Evolutionary conservation across 2,113 vertebrate species (phyloP), one percentile per base, ranked within the genome.

Genomic region (Tetrax tetrax): DNA sequence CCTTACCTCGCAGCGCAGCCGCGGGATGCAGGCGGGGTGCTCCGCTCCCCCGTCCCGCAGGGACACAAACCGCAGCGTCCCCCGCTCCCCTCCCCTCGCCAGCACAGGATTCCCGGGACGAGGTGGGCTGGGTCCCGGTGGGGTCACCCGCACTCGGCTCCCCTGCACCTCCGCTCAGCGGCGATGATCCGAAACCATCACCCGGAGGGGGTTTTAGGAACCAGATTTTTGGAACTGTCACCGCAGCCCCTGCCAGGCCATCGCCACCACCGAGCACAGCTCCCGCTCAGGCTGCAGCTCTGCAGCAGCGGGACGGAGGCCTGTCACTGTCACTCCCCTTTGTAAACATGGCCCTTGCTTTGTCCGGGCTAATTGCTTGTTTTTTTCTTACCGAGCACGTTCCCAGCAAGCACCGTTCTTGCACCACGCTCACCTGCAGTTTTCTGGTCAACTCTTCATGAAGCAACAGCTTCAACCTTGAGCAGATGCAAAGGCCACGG

Each of bases 381-480:
- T 2, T 33, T 33, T 48, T 83, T n/a, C 63, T 28, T 24, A 63
- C 2, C 1, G 5, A 79, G 27, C 33, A 22, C 22, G 0, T 47
- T n/a, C 41, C 68, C 23, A 4, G 6, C 37, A 20, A 78, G 68
- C 41, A 24, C 79, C 17, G 0, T 43, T 33, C 78, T 10, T 24
- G 45, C 0, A 1, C 53, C 13, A 35, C 65, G 54, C 60, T 87
- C 81, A 51, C 69, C 43, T 64, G 28, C 10, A 5, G 12, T 33
- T 84, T 53, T 24, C 80, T 4, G 23, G 31, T 10, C 2, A 1
- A 29, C 18, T 37, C 28, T 16, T 23, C 43, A 1, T 1, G 22
- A 65, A 75, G 61, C 28, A 56, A 47, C 17, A 54, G 47, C 48
- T 75, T 85, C 65, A 85, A 8, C 91, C 86, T 76, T 5, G 25